phyloP scores from a whole-genome alignment of 2,888 invertebrate genomes.

The Megalurothrips usitatus region DNA sequence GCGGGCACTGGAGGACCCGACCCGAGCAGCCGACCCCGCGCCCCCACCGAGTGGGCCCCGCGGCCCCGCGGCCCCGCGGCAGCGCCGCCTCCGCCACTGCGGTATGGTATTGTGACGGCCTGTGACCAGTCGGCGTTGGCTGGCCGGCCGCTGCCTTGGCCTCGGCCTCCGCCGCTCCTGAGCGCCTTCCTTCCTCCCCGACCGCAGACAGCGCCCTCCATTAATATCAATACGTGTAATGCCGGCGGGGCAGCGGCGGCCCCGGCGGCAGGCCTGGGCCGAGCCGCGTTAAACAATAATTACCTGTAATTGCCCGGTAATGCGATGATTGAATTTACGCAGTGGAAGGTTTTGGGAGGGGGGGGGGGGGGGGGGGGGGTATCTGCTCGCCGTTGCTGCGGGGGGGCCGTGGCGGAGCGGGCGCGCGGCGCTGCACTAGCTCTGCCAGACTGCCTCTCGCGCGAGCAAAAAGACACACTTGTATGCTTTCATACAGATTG shows the following conservation, averaged over 20 bases:
- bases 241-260: neutral
- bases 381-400: neutral
- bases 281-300: constrained; percentile 18
- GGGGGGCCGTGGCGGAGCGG: neutral
- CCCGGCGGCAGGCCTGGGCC: neutral
- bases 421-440: neutral
- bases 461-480: constrained; percentile 6
- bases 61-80: neutral
- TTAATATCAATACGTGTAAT: constrained; percentile 12
- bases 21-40: neutral
- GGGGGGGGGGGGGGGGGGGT: neutral
- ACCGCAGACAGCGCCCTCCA: neutral
- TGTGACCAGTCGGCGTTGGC: no score
- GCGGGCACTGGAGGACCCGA: neutral
- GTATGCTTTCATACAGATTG: constrained; percentile 23
- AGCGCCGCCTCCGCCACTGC: no score
- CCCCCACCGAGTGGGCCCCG: neutral
- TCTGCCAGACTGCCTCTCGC: neutral
- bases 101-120: neutral
- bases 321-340: constrained; percentile 10
- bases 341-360: neutral
- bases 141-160: neutral
- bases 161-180: neutral
- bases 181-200: neutral
- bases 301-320: constrained; percentile 11